Percentiles rank a stretch among this genome's conserved stretches.
Conservation (phyloP, 53 echinoderm and acorn worm genomes). For the Astropecten irregularis region DNA sequence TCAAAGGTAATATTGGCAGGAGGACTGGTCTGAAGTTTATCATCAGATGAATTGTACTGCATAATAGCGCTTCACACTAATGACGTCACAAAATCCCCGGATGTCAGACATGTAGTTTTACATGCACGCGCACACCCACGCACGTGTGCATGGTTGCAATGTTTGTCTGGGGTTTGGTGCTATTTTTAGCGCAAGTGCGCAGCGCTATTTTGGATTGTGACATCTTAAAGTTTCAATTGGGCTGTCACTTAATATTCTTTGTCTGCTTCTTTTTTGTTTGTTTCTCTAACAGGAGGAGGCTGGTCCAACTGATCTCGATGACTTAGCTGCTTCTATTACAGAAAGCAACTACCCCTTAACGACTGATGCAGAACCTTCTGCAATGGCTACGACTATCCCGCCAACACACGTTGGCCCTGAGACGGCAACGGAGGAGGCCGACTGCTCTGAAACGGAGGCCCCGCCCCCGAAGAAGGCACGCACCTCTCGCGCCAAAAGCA, state of each 20-base stretch:
- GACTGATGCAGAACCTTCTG: conserved; percentile 44
- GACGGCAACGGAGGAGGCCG: conserved; percentile 16
- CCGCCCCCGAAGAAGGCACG: conserved; percentile 52
- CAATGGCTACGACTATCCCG: conserved; percentile 38
- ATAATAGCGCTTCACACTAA: no score
- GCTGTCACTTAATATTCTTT: background rate
- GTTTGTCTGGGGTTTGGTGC: no score
- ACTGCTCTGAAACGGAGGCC: conserved; percentile 11
- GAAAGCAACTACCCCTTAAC: conserved; percentile 49
- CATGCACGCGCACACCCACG: no score
- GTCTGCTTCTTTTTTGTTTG: background rate
- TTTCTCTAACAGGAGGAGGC: conserved; percentile 57
- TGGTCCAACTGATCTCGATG: conserved; percentile 68
- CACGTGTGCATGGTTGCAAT: no score
- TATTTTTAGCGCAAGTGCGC: no score
- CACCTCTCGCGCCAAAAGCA: conserved; percentile 19
- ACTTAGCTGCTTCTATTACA: conserved; percentile 51
- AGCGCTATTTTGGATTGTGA: no score
- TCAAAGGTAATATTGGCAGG: no score
- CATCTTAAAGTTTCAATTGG: no score
- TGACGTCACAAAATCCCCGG: no score
- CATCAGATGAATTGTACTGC: no score
- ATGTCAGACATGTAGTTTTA: no score
- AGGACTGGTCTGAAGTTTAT: no score
- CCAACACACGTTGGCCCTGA: conserved; percentile 56